phyloP scores from a whole-genome alignment of 1,140 invertebrate species.

The Magallana gigas region DNA sequence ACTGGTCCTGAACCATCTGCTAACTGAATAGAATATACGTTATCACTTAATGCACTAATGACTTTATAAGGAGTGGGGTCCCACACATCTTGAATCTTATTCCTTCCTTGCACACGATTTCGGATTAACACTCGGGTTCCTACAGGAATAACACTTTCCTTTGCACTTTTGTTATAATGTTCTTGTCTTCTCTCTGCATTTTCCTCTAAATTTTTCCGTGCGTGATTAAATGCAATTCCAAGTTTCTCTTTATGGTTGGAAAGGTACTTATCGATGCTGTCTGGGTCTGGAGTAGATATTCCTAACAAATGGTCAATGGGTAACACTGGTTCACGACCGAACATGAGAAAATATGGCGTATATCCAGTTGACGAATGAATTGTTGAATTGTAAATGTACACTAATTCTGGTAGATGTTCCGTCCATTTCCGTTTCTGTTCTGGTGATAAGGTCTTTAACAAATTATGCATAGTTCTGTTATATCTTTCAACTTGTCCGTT shows the following conservation, averaged over 20 bases:
- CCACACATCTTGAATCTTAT: conserved; percentile 25
- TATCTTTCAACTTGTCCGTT: conserved; percentile 47
- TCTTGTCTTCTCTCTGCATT: conserved; percentile 9
- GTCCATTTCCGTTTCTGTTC: conserved; percentile 41
- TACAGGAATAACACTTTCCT: neutral
- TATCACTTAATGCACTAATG: neutral
- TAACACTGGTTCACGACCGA: conserved; percentile 28
- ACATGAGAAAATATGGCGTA: conserved; percentile 32
- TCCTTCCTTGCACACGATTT: neutral
- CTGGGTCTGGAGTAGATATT: neutral
- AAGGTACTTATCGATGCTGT: too few relatives aligned
- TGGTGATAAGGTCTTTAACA: conserved; percentile 36
- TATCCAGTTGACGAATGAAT: conserved; percentile 38
- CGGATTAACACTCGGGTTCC: conserved; percentile 37
- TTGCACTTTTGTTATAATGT: neutral
- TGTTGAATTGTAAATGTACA: conserved; percentile 36
- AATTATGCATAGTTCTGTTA: conserved; percentile 43
- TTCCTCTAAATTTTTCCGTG: neutral
- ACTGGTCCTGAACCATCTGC: too few relatives aligned
- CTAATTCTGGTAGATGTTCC: neutral
- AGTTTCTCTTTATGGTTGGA: too few relatives aligned
- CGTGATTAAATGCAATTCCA: too few relatives aligned
- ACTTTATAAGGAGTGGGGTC: conserved; percentile 23
- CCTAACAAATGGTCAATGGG: conserved; percentile 37
- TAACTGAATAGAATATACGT: neutral